A percentile compares a stretch with the other conserved stretches of the same genome.
These are phyloP conservation scores for Helicorthomorpha holstii DNA, from an alignment of 1,140 invertebrate species.

Conservation along the genomic window DNA sequence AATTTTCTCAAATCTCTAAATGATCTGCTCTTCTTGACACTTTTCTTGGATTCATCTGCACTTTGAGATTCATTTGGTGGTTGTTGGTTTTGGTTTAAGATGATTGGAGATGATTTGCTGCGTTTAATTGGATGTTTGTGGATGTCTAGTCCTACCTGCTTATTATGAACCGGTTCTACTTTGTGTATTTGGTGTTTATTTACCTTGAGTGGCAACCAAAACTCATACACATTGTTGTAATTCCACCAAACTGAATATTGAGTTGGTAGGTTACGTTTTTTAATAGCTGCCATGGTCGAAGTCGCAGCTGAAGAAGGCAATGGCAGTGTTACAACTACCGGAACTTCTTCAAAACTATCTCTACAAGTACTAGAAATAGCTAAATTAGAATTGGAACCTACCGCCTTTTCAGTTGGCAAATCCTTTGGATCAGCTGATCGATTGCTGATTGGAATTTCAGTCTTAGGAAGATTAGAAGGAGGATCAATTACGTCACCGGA, in stretches of 20 bases:
- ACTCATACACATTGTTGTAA: background rate
- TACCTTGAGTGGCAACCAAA: too few relatives aligned
- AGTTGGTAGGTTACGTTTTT: background rate
- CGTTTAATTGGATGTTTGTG: background rate
- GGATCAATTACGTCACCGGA: background rate
- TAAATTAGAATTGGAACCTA: too few relatives aligned
- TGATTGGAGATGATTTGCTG: background rate
- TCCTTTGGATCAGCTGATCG: too few relatives aligned
- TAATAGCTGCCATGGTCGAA: too few relatives aligned
- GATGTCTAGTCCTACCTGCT: background rate
- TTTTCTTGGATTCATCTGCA: background rate
- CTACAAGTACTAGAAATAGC: too few relatives aligned
- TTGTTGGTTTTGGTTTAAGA: background rate
- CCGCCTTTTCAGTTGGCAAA: constrained; percentile 7
- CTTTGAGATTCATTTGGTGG: background rate
- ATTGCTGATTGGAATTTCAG: too few relatives aligned
- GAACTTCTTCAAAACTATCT: too few relatives aligned
- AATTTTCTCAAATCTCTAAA: too few relatives aligned
- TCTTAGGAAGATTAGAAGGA: too few relatives aligned
- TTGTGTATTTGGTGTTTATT: too few relatives aligned
- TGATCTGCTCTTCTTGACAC: too few relatives aligned
- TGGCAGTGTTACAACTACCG: background rate
- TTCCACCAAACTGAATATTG: constrained; percentile 1
- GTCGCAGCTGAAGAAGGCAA: too few relatives aligned
- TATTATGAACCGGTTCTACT: background rate